These are phyloP conservation scores for Empis stercorea DNA, from an alignment of 2,888 invertebrate species.

Conservation along the genomic window DNA sequence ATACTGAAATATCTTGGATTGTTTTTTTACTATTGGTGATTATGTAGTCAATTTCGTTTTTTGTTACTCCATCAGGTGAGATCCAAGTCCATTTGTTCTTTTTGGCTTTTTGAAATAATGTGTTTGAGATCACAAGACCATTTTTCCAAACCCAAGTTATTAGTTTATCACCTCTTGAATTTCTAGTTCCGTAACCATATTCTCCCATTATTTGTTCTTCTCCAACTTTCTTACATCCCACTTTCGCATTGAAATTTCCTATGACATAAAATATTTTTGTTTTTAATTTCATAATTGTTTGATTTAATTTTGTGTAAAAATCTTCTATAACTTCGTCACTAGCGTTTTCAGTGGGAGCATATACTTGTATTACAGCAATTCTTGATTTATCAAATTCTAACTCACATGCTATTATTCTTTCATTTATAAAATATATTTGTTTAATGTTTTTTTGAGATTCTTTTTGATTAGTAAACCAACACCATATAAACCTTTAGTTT, in stretches of 20 bases:
- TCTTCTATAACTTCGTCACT: not conserved
- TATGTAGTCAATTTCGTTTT: constrained; percentile 4
- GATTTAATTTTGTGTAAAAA: not conserved
- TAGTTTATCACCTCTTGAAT: constrained; percentile 1
- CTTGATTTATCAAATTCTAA: not conserved
- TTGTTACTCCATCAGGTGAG: not conserved
- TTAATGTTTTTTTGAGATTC: not conserved
- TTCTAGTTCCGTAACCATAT: constrained; percentile 2
- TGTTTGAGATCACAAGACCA: not conserved
- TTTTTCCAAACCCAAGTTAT: constrained; percentile 3
- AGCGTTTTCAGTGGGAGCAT: not conserved
- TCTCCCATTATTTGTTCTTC: not conserved
- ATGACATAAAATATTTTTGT: not conserved
- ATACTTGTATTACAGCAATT: not conserved
- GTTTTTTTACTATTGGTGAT: constrained; percentile 4
- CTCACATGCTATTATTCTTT: not conserved
- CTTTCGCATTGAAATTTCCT: not conserved
- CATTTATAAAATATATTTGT: not conserved
- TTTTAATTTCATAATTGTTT: not conserved
- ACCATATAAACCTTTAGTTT: not conserved
- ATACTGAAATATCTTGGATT: constrained; percentile 3
- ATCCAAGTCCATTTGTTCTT: constrained; percentile 4
- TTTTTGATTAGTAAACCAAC: not conserved
- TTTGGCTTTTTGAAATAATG: too few species aligned
- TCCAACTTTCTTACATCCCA: not conserved